Percentiles rank a stretch among this genome's conserved stretches.
These are phyloP conservation scores for Fregetta grallaria DNA, from an alignment of 2,113 vertebrate species.

Conservation along the genomic window DNA sequence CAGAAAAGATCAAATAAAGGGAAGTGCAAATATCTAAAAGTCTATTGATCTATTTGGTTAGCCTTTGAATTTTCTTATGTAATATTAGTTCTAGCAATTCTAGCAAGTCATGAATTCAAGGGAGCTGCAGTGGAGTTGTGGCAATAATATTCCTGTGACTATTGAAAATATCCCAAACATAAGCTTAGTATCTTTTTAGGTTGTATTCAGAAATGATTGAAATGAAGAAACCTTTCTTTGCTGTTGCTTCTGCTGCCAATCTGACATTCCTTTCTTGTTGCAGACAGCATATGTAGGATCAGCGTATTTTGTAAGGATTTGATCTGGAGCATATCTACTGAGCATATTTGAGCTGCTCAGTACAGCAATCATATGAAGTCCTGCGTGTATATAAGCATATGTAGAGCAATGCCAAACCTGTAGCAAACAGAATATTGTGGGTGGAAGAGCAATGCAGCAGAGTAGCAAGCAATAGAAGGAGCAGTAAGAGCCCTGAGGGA, in stretches of 20 bases:
- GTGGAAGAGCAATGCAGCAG: not conserved
- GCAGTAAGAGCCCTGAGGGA: not conserved
- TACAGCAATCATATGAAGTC: not conserved
- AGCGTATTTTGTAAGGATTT: not conserved
- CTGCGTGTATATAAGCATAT: rapidly evolving
- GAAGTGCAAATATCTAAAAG: not conserved
- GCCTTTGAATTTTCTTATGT: not conserved
- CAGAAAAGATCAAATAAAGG: not conserved
- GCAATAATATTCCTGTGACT: not conserved
- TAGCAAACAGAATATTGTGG: not conserved
- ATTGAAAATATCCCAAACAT: not conserved
- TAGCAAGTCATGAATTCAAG: not conserved
- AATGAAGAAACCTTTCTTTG: not conserved
- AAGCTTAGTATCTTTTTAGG: not conserved
- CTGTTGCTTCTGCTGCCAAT: not conserved
- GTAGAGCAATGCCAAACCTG: not conserved
- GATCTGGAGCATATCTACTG: not conserved
- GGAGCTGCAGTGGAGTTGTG: not conserved
- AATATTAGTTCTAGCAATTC: not conserved
- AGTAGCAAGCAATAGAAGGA: not conserved
- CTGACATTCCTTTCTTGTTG: not conserved
- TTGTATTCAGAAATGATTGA: not conserved
- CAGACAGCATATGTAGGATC: not conserved
- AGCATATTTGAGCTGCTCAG: not conserved
- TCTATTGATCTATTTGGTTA: not conserved